A percentile compares a stretch with the other conserved stretches of the same genome.
Evolutionary conservation across 2,888 invertebrate genomes (phyloP).

Genomic region (Corbicula japonica): DNA sequence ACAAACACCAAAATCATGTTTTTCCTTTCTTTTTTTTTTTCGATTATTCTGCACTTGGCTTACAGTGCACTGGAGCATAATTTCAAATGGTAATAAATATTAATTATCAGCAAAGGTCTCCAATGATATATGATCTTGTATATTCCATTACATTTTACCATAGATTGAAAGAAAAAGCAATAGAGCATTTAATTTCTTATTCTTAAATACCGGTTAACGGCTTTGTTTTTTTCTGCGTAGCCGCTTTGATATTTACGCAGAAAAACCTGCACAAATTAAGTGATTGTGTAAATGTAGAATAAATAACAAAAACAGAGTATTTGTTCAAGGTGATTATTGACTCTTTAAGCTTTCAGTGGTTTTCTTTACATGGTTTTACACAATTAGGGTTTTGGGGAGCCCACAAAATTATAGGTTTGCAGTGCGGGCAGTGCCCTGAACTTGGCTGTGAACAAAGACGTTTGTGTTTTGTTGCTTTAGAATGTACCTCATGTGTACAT

Average conservation of each 20-base stretch:
- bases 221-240: conserved; percentile 14
- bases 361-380: conserved; percentile 3
- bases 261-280: conserved; percentile 2
- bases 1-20: too few relatives aligned
- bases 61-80: not conserved
- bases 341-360: not conserved
- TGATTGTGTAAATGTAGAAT: conserved; percentile 1
- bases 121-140: conserved; percentile 36
- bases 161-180: conserved; percentile 12
- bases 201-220: conserved; percentile 27
- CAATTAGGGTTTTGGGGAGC: conserved; percentile 23
- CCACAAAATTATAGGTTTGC: conserved; percentile 35
- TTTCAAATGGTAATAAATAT: conserved; percentile 33
- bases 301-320: conserved; percentile 6
- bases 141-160: conserved; percentile 17
- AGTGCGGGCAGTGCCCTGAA: conserved; percentile 35
- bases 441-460: conserved; percentile 28
- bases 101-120: conserved; percentile 34
- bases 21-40: too few relatives aligned
- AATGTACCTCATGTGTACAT: conserved; percentile 26
- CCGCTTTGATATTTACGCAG: not conserved
- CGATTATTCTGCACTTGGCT: too few relatives aligned
- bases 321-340: conserved; percentile 10
- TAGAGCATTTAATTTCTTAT: conserved; percentile 27
- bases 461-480: conserved; percentile 18